These are phyloP conservation scores for Agonopterix arenella DNA, from an alignment of 2,888 invertebrate genomes.

Conservation along the genomic window DNA sequence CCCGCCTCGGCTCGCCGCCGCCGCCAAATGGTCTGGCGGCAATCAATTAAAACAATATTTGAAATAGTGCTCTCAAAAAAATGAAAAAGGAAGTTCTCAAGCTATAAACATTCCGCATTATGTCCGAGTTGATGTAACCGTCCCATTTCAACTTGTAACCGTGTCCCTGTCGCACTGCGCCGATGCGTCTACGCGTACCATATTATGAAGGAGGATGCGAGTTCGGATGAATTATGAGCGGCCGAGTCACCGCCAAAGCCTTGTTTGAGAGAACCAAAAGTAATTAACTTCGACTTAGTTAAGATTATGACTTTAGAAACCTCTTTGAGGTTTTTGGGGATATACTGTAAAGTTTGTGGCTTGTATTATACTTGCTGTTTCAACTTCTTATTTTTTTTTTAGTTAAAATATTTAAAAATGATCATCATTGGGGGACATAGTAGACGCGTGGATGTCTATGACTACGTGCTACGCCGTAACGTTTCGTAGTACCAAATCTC, in stretches of 20 bases:
- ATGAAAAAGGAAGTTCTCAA: conserved; percentile 56
- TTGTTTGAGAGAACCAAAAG: conserved; percentile 65
- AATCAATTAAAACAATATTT: conserved; percentile 76
- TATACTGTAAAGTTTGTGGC: no score
- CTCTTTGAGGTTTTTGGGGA: conserved; percentile 23
- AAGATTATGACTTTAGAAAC: conserved; percentile 50
- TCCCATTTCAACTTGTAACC: conserved; percentile 26
- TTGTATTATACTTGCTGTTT: no score
- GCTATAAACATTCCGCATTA: conserved; percentile 66
- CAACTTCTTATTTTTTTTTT: no score
- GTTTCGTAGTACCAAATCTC: no score
- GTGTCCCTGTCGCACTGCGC: conserved; percentile 50
- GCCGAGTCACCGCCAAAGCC: conserved; percentile 68
- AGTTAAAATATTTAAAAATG: no score
- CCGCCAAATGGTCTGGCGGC: conserved; percentile 67
- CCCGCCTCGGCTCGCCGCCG: conserved; percentile 21
- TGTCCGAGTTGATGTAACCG: conserved; percentile 27
- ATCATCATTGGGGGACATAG: no score
- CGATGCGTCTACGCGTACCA: conserved; percentile 62
- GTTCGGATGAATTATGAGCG: conserved; percentile 58
- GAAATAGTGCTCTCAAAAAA: conserved; percentile 69
- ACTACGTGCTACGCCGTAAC: no score
- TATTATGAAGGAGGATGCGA: conserved; percentile 52
- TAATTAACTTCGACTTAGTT: conserved; percentile 71
- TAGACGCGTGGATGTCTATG: no score